Percentiles rank a stretch among this genome's conserved stretches.
Evolutionary conservation across 2,113 vertebrate species (phyloP).

Genomic region (Sylvicapra grimmia): DNA sequence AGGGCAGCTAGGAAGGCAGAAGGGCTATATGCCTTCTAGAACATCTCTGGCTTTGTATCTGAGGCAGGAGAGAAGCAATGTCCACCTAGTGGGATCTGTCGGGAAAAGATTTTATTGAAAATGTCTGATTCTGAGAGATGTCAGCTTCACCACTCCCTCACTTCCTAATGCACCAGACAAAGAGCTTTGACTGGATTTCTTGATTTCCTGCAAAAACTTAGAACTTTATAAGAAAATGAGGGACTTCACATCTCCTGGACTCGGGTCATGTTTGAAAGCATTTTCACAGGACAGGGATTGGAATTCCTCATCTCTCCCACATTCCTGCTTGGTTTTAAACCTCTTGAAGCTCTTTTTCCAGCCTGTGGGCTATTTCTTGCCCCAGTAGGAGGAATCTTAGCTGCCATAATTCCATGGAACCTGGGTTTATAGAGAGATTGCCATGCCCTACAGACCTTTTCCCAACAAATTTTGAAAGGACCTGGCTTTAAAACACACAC

Average conservation of each 20-base stretch:
- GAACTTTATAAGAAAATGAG: neutral
- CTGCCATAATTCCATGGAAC: constrained; percentile 4
- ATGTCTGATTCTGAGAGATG: constrained; percentile 26
- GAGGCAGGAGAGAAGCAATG: neutral
- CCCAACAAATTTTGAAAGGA: constrained; percentile 35
- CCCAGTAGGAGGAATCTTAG: neutral
- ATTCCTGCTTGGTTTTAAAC: constrained; percentile 50
- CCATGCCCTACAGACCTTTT: neutral
- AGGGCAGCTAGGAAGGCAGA: neutral
- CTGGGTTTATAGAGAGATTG: constrained; percentile 8
- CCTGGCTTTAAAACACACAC: constrained; percentile 42
- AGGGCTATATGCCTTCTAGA: neutral
- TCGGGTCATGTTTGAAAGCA: neutral
- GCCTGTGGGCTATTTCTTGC: neutral
- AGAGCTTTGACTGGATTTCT: neutral
- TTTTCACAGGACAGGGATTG: constrained; percentile 27
- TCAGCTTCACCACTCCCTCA: neutral
- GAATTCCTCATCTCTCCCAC: constrained; percentile 12
- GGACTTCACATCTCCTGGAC: neutral
- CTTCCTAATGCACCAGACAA: neutral
- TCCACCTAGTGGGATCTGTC: neutral
- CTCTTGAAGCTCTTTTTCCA: constrained; percentile 11
- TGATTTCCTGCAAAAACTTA: neutral
- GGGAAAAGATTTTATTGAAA: neutral
- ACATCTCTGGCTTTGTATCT: neutral